These are phyloP conservation scores for Salvelinus sp. DNA, from an alignment of 2,113 vertebrate genomes.

Conservation along the genomic window DNA sequence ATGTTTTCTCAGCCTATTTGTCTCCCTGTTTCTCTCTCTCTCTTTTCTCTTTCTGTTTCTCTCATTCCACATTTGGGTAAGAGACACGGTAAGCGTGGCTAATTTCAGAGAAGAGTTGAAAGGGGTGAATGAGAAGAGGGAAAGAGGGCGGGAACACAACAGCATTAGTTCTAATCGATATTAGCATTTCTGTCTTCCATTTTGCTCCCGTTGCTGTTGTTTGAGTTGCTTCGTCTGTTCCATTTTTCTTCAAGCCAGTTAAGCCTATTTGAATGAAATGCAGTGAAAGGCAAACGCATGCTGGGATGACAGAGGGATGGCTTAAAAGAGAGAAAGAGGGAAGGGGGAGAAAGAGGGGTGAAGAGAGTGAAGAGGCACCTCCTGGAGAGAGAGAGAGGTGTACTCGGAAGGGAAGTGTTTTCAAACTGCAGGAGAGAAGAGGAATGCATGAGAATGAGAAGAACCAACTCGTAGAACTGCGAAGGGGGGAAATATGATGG, in stretches of 20 bases:
- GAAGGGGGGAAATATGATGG: constrained; percentile 47
- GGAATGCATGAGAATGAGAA: constrained; percentile 63
- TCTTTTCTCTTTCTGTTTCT: no score
- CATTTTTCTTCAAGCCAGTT: constrained; percentile 34
- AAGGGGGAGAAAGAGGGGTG: constrained; percentile 38
- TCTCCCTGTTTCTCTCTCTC: no score
- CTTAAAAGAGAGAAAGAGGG: constrained; percentile 15
- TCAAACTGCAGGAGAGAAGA: constrained; percentile 39
- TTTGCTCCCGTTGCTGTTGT: constrained; percentile 14
- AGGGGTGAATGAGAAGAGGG: neutral
- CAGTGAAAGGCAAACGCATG: constrained; percentile 69
- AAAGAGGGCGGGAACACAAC: neutral
- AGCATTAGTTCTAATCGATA: no score
- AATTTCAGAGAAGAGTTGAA: constrained; percentile 2
- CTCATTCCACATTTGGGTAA: neutral
- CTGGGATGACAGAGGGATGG: constrained; percentile 68
- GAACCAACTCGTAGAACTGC: neutral
- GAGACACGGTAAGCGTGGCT: neutral
- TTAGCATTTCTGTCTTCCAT: no score
- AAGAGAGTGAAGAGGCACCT: constrained; percentile 66
- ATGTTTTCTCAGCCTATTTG: no score
- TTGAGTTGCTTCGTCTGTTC: constrained; percentile 31
- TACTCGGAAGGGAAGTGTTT: constrained; percentile 51
- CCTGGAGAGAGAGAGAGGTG: constrained; percentile 57
- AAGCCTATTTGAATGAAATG: constrained; percentile 61